Evolutionary conservation across 2,113 vertebrate genomes (phyloP).

Genomic region (Mormyrus iriodes): DNA sequence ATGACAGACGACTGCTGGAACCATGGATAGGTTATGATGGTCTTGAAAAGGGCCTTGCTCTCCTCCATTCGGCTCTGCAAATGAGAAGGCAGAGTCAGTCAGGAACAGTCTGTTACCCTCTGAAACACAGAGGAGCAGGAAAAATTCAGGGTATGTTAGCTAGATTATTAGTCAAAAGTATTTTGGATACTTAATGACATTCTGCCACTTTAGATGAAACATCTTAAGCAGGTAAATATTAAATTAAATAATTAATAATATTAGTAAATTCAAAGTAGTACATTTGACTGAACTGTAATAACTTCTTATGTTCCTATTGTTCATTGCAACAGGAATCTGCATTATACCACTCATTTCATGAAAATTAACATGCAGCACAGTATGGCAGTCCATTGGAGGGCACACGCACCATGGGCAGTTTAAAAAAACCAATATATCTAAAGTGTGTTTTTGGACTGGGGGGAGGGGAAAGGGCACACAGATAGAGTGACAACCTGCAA

Average conservation of each 20-base stretch:
- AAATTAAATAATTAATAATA: neutral
- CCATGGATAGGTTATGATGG: constrained; percentile 84
- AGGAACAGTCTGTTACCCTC: neutral
- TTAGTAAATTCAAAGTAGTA: neutral
- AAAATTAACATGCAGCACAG: neutral
- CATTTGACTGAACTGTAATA: neutral
- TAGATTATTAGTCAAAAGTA: neutral
- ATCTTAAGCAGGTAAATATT: neutral
- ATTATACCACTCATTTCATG: neutral
- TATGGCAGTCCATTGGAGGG: neutral
- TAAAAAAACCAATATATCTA: too few species aligned
- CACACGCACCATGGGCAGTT: neutral
- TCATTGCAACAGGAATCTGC: neutral
- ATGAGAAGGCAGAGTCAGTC: neutral
- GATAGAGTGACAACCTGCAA: neutral
- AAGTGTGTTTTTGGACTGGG: neutral
- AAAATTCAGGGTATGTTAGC: neutral
- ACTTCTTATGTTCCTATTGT: neutral
- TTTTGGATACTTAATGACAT: neutral
- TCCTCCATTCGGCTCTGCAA: constrained; percentile 69
- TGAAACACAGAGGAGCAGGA: too few species aligned
- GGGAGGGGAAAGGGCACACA: neutral
- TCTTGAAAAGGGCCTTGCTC: constrained; percentile 83
- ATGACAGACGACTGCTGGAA: constrained; percentile 83
- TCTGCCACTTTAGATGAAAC: neutral